Conservation (phyloP, 2,797 vertebrate species). For the Tadarida brasiliensis region DNA sequence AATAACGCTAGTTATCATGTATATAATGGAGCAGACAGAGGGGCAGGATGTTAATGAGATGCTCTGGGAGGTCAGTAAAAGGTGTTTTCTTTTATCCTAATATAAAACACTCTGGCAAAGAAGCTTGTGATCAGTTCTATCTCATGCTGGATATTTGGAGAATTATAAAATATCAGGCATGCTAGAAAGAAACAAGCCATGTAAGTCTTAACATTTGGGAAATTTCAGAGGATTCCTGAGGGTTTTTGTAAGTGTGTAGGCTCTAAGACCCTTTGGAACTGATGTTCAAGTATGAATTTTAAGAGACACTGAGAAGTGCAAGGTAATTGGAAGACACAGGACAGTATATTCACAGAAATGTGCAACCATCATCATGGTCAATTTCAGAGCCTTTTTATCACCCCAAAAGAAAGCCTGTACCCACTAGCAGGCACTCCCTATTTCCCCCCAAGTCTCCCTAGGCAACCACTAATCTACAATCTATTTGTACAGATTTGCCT, state of each 20-base stretch:
- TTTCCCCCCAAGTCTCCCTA: background rate
- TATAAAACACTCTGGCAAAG: background rate
- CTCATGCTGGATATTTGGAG: background rate
- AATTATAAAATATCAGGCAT: background rate
- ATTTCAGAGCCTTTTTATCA: background rate
- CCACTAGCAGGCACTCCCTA: background rate
- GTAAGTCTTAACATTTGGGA: background rate
- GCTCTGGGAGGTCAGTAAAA: background rate
- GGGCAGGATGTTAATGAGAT: background rate
- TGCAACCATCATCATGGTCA: background rate
- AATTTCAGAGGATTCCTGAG: background rate
- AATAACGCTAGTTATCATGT: background rate
- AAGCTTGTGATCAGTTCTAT: background rate
- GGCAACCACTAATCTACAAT: background rate
- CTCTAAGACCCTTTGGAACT: background rate
- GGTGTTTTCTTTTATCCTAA: background rate
- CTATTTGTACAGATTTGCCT: background rate
- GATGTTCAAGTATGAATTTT: background rate
- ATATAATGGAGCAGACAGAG: background rate
- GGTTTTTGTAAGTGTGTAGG: background rate
- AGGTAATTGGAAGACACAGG: background rate
- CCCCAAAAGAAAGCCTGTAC: background rate
- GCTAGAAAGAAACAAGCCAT: background rate
- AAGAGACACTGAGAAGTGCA: background rate
- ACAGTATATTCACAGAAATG: background rate